Conservation (phyloP, 64 coral and sea anemone genomes). For the Montipora capricornis region DNA sequence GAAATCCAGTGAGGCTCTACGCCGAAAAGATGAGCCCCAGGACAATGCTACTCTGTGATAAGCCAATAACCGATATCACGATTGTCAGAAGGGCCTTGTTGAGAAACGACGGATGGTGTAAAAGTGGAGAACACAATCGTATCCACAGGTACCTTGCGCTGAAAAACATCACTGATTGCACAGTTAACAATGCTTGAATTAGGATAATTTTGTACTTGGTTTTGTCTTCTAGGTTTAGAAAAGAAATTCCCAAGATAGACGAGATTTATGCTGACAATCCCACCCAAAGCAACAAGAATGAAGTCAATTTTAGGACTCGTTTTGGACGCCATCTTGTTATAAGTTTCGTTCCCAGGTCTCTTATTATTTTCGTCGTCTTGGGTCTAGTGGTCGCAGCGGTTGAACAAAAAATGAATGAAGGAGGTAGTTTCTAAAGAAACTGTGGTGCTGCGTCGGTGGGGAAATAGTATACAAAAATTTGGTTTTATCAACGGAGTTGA, state of each 20-base stretch:
- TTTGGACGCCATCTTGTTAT: constrained; percentile 30
- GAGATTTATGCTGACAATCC: constrained; percentile 73
- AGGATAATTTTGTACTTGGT: constrained; percentile 78
- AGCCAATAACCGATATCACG: constrained; percentile 44
- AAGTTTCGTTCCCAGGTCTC: not conserved
- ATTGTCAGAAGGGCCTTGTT: constrained; percentile 50
- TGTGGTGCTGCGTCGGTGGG: too few species aligned
- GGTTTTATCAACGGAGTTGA: too few species aligned
- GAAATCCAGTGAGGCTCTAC: constrained; percentile 82
- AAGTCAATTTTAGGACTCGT: constrained; percentile 27
- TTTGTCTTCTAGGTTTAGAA: constrained; percentile 70
- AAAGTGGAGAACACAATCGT: constrained; percentile 63
- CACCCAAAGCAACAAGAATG: constrained; percentile 50
- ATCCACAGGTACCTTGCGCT: constrained; percentile 81
- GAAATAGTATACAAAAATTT: too few species aligned
- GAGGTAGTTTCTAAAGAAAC: too few species aligned
- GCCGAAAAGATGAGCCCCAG: constrained; percentile 76
- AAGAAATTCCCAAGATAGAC: constrained; percentile 73
- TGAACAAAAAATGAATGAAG: too few species aligned
- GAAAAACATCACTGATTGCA: constrained; percentile 78
- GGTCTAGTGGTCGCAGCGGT: not conserved
- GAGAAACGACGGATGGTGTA: constrained; percentile 29
- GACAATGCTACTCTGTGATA: constrained; percentile 80
- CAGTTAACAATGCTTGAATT: constrained; percentile 59
- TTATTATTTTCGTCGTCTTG: not conserved